Evolutionary conservation across 2,888 invertebrate species (phyloP), one percentile per base, ranked within the genome.

Genomic region (Eupelmus urozonus): DNA sequence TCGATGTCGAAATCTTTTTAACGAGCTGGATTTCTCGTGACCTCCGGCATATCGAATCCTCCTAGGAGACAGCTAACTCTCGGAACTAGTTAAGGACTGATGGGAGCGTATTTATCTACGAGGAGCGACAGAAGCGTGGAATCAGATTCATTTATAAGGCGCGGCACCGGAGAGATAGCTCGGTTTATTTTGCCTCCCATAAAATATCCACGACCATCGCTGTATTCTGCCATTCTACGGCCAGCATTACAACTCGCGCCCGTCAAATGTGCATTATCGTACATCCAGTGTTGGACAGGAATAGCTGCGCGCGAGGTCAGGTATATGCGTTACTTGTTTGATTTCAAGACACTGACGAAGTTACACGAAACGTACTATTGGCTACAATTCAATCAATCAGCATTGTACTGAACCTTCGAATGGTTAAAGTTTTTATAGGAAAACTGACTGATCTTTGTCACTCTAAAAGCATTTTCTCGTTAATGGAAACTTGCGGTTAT

Each of bases 371-470:
- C 20, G 40, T 70, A 57, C 65, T 71, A 20, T n/a, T 45, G n/a
- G 27, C 66, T n/a, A 60, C 67, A 73, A 69, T 73, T 73, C 78
- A 73, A 78, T 73, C 78, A 69, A 73, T 78, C 73, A 73, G 55
- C 63, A 29, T 45, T 57, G 16, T 34, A 67, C 77, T 78, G 73
- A 78, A 78, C 63, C 73, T 69, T 49, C 73, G 73, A 78, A 69
- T 78, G 78, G 67, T 73, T 73, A 69, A 73, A 78, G 69, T 78
- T 78, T 73, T 69, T 69, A 63, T 69, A 63, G 67, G 63, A 67
- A 73, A 73, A n/a, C 53, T 65, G 20, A 25, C 29, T 57, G 49
- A 23, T n/a, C 70, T 49, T 18, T 27, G 2, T 51, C 73, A 2
- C 20, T 42, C 69, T 62, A 51, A 55, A 25, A 20, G n/a, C 62